phyloP scores from a whole-genome alignment of 2,113 vertebrate genomes.

The Todiramphus chloris region DNA sequence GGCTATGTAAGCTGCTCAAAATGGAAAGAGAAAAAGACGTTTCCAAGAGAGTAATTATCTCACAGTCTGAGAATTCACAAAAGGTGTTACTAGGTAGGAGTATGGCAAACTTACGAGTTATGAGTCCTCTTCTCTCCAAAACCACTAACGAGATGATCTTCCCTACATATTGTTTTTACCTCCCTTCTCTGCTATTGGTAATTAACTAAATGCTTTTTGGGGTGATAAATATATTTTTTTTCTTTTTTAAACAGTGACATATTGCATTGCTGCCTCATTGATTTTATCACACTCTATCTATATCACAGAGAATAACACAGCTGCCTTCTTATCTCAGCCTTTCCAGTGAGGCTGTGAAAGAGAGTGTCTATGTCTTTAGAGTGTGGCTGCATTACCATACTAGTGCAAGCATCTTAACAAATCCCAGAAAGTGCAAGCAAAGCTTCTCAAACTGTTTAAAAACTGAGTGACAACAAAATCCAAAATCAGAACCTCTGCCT shows the following conservation, averaged over 20 bases:
- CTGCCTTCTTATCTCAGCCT: background rate
- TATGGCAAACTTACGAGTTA: background rate
- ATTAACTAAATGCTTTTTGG: background rate
- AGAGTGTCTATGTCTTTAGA: background rate
- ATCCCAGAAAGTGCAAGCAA: background rate
- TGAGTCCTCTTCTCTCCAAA: background rate
- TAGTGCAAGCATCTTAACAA: background rate
- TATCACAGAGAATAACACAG: background rate
- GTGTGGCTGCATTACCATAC: background rate
- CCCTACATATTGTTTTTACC: background rate
- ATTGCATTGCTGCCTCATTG: background rate
- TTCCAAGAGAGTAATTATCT: background rate
- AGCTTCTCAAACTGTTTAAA: background rate
- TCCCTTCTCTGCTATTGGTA: background rate
- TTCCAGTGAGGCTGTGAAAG: background rate
- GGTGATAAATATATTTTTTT: fast-evolving
- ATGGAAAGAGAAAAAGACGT: background rate
- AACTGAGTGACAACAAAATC: background rate
- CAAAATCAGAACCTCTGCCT: background rate
- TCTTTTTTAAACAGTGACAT: background rate
- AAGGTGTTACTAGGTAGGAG: background rate
- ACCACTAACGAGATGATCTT: background rate
- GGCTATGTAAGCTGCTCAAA: background rate
- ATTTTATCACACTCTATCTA: background rate
- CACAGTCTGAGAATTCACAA: background rate